A percentile compares a stretch with the other conserved stretches of the same genome.
These are phyloP conservation scores for Tinea pellionella DNA, from an alignment of 2,888 invertebrate species.

Conservation along the genomic window DNA sequence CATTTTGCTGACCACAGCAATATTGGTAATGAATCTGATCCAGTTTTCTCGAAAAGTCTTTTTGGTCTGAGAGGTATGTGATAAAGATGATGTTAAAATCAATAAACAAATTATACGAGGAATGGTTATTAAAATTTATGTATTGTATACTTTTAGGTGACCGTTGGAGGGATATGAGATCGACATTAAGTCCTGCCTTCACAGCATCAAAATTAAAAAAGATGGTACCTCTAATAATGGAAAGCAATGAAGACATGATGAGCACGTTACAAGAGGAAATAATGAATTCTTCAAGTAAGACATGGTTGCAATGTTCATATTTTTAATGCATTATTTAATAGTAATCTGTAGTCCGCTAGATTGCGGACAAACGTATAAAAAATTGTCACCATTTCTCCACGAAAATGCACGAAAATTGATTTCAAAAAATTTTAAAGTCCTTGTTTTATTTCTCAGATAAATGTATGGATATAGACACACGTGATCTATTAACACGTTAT, in stretches of 20 bases:
- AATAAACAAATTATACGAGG: too few relatives aligned
- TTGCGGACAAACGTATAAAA: too few relatives aligned
- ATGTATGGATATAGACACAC: slow-evolving; percentile 30
- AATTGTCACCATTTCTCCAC: too few relatives aligned
- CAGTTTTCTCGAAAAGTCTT: slow-evolving; percentile 49
- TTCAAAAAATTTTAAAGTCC: too few relatives aligned
- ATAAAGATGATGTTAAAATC: background rate
- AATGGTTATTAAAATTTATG: too few relatives aligned
- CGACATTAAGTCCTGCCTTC: slow-evolving; percentile 63
- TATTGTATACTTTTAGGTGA: slow-evolving; percentile 42
- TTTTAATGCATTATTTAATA: too few relatives aligned
- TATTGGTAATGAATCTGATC: slow-evolving; percentile 30
- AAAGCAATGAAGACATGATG: background rate
- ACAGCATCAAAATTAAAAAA: slow-evolving; percentile 67
- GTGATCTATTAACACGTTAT: slow-evolving; percentile 60
- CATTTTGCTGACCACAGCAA: slow-evolving; percentile 32
- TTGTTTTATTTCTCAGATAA: background rate
- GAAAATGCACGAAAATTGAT: too few relatives aligned
- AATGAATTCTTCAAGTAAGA: background rate
- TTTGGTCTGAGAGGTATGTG: slow-evolving; percentile 37
- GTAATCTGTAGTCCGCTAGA: too few relatives aligned
- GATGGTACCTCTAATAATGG: slow-evolving; percentile 56
- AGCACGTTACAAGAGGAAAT: background rate
- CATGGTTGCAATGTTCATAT: too few relatives aligned
- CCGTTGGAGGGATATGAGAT: slow-evolving; percentile 59